Evolutionary conservation across 2,113 vertebrate genomes (phyloP), one percentile per base, ranked within the genome.

Genomic region (Halcyon malimbica): DNA sequence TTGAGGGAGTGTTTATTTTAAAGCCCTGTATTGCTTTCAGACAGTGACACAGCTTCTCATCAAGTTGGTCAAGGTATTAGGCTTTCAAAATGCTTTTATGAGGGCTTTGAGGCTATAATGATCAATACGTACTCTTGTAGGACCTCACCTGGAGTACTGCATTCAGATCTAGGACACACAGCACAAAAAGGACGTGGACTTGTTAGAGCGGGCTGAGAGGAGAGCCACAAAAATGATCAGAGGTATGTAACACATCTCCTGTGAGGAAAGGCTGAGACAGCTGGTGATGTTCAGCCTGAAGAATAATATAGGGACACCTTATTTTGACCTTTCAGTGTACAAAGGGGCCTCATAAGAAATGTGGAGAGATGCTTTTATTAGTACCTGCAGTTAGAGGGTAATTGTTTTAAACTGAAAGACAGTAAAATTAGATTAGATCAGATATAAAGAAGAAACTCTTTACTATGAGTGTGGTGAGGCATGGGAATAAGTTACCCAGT

Each of bases 151-250:
- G 16, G 11, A 50, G 23, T 56, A n/a, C 6, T 69, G 10, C 4
- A 10, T 51, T n/a, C 37, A 51, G 42, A 63, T 24, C 16, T 1
- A 2, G 11, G 13, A 4, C 4, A 11, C 2, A 13, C 13, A n/a
- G 31, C 16, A n/a, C 5, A 50, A n/a, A 42, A 44, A 68, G 3
- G 14, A 31, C 23, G 24, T 54, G 18, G 10, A 57, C 5, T 6
- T 56, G 7, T 26, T 53, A 9, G 2, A 60, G 3, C 0, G 0
- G 4, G 16, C 53, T 60, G 5, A 50, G 46, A 56, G 11, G 23
- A 75, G 6, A 8, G 23, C 11, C 42, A 44, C 13, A 63, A 63
- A 74, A 67, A 21, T 39, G 0, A 63, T 54, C 19, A 44, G 23
- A 75, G 3, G 25, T 7, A 1, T 35, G 39, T 3, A 62, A 8